Evolutionary conservation across 2,797 vertebrate genomes (phyloP), one percentile per base, ranked within the genome.

Genomic region (Furcifer pardalis): DNA sequence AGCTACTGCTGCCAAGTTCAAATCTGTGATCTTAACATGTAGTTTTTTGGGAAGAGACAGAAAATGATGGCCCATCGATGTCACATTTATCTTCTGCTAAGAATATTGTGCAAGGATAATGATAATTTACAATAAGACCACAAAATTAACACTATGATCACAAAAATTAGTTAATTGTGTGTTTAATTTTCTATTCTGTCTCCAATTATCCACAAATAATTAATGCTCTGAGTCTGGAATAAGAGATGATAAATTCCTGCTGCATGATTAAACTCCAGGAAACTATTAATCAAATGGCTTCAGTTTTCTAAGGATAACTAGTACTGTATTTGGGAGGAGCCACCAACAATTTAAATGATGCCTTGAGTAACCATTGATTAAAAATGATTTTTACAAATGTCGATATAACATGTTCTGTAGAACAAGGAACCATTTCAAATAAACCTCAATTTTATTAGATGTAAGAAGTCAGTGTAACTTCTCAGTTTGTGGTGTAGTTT

Each of bases 41-140:
- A 81, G 71, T 89, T 90, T 81, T 81, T 69, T 75, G 75, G 75
- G 65, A 62, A 91, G 80, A 78, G 49, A 79, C 40, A 78, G 81
- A 81, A 83, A 78, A 84, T 89, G 86, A 80, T 90, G 69, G 52
- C 30, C 90, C 13, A n/a, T 60, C 86, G 52, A 42, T 42, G 27
- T 72, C 83, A 42, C 37, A 66, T 82, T 89, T n/a, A 73, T 81
- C 86, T 91, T 77, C 81, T 86, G 60, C 10, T 66, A 86, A 90
- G 56, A 0, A 0, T 15, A 59, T 66, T 85, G 84, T 84, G 78
- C 71, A 73, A 60, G 59, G 77, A 89, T 89, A 90, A 86, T 42
- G 40, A 25, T 37, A 37, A 71, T 35, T 71, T 42, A 71, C 69
- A 71, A 78, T 1, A 74, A 52, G 1, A 89, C 52, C 49, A 76